Evolutionary conservation across 2,797 vertebrate genomes (phyloP), one percentile per base, ranked within the genome.

Genomic region (Xiphophorus birchmanni): DNA sequence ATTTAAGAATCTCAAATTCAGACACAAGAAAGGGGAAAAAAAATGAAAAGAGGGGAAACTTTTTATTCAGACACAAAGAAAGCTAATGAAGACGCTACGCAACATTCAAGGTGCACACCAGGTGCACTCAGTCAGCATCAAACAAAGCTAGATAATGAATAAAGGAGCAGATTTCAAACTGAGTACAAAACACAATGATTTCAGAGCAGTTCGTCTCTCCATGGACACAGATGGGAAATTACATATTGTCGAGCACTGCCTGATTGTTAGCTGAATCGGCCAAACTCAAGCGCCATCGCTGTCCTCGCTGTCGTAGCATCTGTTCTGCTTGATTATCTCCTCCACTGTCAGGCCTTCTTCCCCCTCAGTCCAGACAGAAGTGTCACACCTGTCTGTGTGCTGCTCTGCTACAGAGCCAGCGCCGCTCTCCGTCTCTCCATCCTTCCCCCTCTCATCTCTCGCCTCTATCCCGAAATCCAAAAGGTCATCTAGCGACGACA

Each of bases 241-340:
- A 60, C 10, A 75, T 81, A 79, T 72, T 79, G 87, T 82, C 80
- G 80, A 54, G 67, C 47, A 47, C 45, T 45, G 84, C 72, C 71
- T 77, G 80, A 73, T 89, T 89, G 26, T 42, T 3, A 77, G 71
- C 32, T 83, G 47, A 86, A 76, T n/a, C 80, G 65, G 60, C 69
- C 47, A 69, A 48, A 87, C 88, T 93, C 77, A 94, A 56, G 82
- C 80, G 80, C 86, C 60, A 54, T 92, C 84, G 10, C 89, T 82
- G 73, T 94, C 94, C 12, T 95, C 93, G 4, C 96, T 94, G 2
- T 97, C 90, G 73, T 97, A 96, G 91, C 90, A 95, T 92, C 96
- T 94, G 40, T 96, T 97, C 87, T 93, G 96, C 93, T 97, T 96
- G 90, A 97, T 97, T 92, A 96, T 93, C 88, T 97, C 95, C 91